A percentile compares a stretch with the other conserved stretches of the same genome.
Evolutionary conservation across 37 sponge, comb jelly and placozoan genomes (phyloP).

Genomic region (Crambe crambe): DNA sequence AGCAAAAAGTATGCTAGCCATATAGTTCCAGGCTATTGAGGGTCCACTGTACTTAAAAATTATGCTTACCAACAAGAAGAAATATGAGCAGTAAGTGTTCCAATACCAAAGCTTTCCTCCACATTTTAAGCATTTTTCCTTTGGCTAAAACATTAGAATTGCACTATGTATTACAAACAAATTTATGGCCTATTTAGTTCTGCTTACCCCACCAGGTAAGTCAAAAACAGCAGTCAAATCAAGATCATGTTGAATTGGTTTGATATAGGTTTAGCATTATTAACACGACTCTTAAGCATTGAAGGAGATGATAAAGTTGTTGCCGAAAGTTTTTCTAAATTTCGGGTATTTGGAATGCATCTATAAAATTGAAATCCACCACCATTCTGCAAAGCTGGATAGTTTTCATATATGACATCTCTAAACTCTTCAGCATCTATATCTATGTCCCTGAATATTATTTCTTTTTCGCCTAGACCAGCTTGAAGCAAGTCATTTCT

Average conservation of each 20-base stretch:
- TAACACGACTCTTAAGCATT: slow-evolving; percentile 41
- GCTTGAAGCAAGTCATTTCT: slow-evolving; percentile 42
- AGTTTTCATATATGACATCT: slow-evolving; percentile 24
- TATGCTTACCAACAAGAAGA: no score
- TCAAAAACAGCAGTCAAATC: slow-evolving; percentile 9
- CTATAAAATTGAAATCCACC: slow-evolving; percentile 32
- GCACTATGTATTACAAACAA: no score
- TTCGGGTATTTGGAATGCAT: slow-evolving; percentile 13
- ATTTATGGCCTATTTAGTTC: not conserved
- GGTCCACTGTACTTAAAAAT: no score
- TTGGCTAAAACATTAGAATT: no score
- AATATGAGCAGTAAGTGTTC: no score
- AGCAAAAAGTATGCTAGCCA: no score
- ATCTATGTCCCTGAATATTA: slow-evolving; percentile 29
- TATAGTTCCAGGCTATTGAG: no score
- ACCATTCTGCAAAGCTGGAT: slow-evolving; percentile 17
- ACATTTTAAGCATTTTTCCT: no score
- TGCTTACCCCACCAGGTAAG: slow-evolving; percentile 7
- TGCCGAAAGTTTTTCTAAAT: slow-evolving; percentile 34
- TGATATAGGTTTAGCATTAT: slow-evolving; percentile 44
- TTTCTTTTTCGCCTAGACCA: slow-evolving; percentile 57
- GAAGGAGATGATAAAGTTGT: slow-evolving; percentile 13
- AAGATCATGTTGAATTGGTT: slow-evolving; percentile 44
- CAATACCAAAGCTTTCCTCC: no score
- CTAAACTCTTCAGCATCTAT: slow-evolving; percentile 28